Evolutionary conservation across 2,888 invertebrate species (phyloP), one percentile per base, ranked within the genome.

Genomic region (Clostera curtula): DNA sequence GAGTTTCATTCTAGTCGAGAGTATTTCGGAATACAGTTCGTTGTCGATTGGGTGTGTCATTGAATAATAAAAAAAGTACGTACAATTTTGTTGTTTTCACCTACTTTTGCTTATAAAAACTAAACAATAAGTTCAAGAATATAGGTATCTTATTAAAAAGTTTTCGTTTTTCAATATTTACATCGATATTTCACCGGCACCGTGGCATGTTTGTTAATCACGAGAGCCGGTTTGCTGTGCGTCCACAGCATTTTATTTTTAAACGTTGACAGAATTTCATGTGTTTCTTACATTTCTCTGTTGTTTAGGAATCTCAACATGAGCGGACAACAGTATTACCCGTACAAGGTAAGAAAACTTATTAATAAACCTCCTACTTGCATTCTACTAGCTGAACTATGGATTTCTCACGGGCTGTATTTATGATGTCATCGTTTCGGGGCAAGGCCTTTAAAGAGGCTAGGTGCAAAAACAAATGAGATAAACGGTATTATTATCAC

Each of bases 281-380:
- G 36, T 54, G 62, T 49, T 56, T 57, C 36, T 47, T 52, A 52
- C 43, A 34, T 34, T 49, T 56, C 6, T 63, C 56, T 57, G 30
- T 63, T 67, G 67, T 49, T 57, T 67, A 76, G 75, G 62, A 71
- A 66, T 56, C 55, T 64, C 79, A 88, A 74, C 65, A 91, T 91
- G 91, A 89, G 89, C 75, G 90, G 90, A 68, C 90, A 91, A 60
- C 92, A 93, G 79, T 93, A 93, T 79, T 93, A 93, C 79, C 93
- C 93, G 61, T 93, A 92, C 89, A 93, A 93, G 89, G 93, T 93
- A 74, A 89, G 87, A 63, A 57, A 56, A 7, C 47, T 56, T 59
- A 61, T 67, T 66, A 70, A 69, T 69, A 51, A 47, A 47, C 36
- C 40, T 34, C 38, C 29, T 41, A 35, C 38, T 34, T 42, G 43